These are phyloP conservation scores for Anagrus nilaparvatae DNA, from an alignment of 1,140 invertebrate species.

Conservation along the genomic window DNA sequence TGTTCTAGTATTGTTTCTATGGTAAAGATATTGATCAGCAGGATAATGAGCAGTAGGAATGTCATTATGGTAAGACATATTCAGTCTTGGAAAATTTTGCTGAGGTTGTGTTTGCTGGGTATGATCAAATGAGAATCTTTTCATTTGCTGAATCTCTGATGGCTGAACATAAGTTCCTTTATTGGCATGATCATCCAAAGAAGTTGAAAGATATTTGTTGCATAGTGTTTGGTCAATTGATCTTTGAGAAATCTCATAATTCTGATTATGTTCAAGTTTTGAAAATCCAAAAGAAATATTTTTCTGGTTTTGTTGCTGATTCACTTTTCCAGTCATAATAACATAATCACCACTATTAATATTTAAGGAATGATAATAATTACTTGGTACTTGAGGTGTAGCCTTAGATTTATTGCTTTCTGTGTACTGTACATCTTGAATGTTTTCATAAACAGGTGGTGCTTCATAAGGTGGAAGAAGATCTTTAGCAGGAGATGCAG, in stretches of 20 bases:
- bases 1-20: conserved; percentile 27
- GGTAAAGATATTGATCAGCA: conserved; percentile 26
- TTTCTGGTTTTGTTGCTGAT: conserved; percentile 21
- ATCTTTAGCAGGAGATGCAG: conserved; percentile 38
- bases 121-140: conserved; percentile 26
- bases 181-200: conserved; percentile 31
- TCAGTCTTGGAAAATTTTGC: conserved; percentile 27
- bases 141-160: conserved; percentile 33
- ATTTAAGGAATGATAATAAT: conserved; percentile 35
- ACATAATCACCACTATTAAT: conserved; percentile 41
- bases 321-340: conserved; percentile 38
- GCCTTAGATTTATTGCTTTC: conserved; percentile 37
- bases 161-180: conserved; percentile 36
- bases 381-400: conserved; percentile 40
- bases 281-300: conserved; percentile 23
- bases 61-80: conserved; percentile 28
- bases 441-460: conserved; percentile 63
- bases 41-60: conserved; percentile 23
- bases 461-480: conserved; percentile 44
- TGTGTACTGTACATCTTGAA: conserved; percentile 47
- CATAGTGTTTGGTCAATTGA: conserved; percentile 15
- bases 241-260: conserved; percentile 27
- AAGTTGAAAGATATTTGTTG: conserved; percentile 27
- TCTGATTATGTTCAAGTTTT: conserved; percentile 25
- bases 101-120: conserved; percentile 21